phyloP scores from a whole-genome alignment of 2,888 invertebrate species.

The Hypsopygia costalis region DNA sequence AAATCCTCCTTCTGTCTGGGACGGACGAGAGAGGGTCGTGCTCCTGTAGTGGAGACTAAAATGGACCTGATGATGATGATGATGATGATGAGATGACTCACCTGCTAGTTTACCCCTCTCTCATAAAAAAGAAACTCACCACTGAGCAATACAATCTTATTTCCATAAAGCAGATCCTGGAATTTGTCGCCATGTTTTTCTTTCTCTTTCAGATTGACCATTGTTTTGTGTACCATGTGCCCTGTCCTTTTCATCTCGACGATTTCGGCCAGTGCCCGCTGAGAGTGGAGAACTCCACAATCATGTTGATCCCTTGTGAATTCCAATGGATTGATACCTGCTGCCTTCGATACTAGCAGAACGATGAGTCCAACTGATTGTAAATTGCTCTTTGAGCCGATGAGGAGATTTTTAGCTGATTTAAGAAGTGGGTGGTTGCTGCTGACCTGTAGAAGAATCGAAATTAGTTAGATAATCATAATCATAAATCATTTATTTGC shows the following conservation, averaged over 20 bases:
- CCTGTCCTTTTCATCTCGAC: conserved; percentile 75
- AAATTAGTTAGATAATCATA: no score
- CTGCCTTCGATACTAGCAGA: conserved; percentile 63
- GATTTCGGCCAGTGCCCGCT: conserved; percentile 70
- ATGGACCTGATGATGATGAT: no score
- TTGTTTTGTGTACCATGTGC: conserved; percentile 65
- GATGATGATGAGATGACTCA: no score
- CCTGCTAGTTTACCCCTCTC: background rate
- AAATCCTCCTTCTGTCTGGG: no score
- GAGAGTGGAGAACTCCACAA: conserved; percentile 64
- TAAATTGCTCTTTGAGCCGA: conserved; percentile 68
- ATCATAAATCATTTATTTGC: no score
- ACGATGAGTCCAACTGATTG: conserved; percentile 66
- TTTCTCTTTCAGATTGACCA: conserved; percentile 62
- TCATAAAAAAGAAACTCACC: conserved; percentile 32
- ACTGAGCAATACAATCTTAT: conserved; percentile 66
- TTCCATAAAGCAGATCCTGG: conserved; percentile 63
- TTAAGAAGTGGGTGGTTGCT: conserved; percentile 67
- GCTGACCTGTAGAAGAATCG: conserved; percentile 50
- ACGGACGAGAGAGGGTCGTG: no score
- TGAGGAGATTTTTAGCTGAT: conserved; percentile 63
- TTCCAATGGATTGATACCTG: conserved; percentile 43
- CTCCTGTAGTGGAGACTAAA: no score
- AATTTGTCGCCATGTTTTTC: conserved; percentile 48
- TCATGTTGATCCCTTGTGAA: conserved; percentile 48